Base-by-base conservation (phyloP, 2,113 vertebrate genomes). In the Dipodomys merriami region DNA sequence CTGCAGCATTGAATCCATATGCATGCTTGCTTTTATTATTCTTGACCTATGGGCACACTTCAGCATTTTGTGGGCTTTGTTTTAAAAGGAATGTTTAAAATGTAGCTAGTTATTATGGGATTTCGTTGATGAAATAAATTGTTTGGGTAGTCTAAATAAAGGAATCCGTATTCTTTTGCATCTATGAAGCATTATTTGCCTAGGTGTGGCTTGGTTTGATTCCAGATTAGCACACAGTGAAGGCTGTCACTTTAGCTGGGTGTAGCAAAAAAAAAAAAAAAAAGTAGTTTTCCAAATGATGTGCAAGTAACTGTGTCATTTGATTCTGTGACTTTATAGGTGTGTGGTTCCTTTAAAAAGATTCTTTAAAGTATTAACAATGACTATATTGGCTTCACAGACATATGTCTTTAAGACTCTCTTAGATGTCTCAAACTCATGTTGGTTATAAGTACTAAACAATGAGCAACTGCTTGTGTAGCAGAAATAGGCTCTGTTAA, bases 141-240 rank as follows among this genome's bases (percentile, higher is more conserved):
- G 96, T 97, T 97, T 98, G 97, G 97, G 98, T 97, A 88, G 94
- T 97, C 98, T 98, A 98, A 98, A 98, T 98, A 98, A 98, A 98
- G 97, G 97, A 98, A 98, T 98, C 87, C 16, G 94, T 98, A 97
- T 98, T 98, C 97, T 98, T 98, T 98, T 97, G 97, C 96, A 97
- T 98, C 96, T 96, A 96, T 94, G 95, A 98, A 99, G 98, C 98
- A 98, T 99, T 99, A 99, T 99, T 99, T 98, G 98, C 97, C 98
- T 98, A 99, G 99, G 99, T 98, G 99, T 98, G 99, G 98, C 98
- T 98, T 98, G 97, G 97, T 98, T 98, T 98, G 98, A 96, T 97
- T 98, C 97, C 97, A 98, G 98, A 98, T 98, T 98, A 99, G 98
- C 98, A 98, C 98, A 97, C 98, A 98, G 98, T 97, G 97, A 98